Evolutionary conservation across 2,888 invertebrate species (phyloP), one percentile per base, ranked within the genome.

Genomic region (Epirrita christyi): DNA sequence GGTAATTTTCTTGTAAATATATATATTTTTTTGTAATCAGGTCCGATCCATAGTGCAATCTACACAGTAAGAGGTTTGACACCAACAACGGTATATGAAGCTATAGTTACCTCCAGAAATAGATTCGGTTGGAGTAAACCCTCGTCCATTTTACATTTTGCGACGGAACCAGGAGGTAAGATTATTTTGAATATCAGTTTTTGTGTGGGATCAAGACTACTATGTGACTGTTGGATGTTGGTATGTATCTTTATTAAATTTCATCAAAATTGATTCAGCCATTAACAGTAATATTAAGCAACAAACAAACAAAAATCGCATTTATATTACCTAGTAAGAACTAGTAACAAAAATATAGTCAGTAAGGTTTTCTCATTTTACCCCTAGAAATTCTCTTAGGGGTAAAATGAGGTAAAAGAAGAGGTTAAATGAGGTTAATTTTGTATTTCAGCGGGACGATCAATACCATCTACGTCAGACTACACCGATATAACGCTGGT

Each of bases 111-210:
- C n/a, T 96, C 96, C 0, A 94, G 96, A 78, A 97, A 97, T 82
- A 93, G 95, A 72, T 97, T 95, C 72, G 97, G 97, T n/a, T 96
- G 96, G 96, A 97, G 97, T 68, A 95, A 95, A 67, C 94, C 95
- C 0, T 96, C 96, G 9, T 93, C 95, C 2, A 92, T 96, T 46
- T 88, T 96, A 54, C 94, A 95, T 75, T 97, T 97, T 75, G 94
- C 96, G 10, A 97, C 97, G 0, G 94, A 94, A 48, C 95, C 96
- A 27, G 94, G 94, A 85, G 93, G 96, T 96, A 90, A 77, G 14
- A 14, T 11, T 7, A n/a, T n/a, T n/a, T n/a, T n/a, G n/a, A n/a
- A n/a, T n/a, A n/a, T n/a, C n/a, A n/a, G 36, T 6, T n/a, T n/a
- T n/a, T 36, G 4, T 6, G 21, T 21, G 2, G 21, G 21, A n/a